Evolutionary conservation across 2,888 invertebrate genomes (phyloP).

Genomic region (Cyaniris semiargus): DNA sequence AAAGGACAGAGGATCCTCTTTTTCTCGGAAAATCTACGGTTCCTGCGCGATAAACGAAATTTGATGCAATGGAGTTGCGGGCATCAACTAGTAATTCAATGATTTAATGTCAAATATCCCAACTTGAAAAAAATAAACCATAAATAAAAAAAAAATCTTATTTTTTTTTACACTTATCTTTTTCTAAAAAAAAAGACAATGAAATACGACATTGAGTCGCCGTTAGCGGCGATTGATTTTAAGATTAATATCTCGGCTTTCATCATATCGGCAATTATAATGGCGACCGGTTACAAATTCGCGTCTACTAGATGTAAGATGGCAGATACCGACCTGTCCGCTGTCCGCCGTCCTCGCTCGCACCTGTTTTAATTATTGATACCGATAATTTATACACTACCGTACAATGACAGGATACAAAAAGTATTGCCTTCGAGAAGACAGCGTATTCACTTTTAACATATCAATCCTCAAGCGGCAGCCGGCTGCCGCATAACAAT

Average conservation of each 20-base stretch:
- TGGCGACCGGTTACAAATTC: constrained; percentile 20
- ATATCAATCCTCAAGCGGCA: too few species aligned
- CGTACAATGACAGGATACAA: neutral
- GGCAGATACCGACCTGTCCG: constrained; percentile 14
- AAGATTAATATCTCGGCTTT: constrained; percentile 13
- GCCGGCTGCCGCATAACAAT: too few species aligned
- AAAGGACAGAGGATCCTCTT: too few species aligned
- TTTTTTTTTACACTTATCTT: too few species aligned
- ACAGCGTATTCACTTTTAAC: too few species aligned
- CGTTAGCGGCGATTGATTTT: neutral
- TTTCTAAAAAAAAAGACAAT: neutral
- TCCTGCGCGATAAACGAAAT: too few species aligned
- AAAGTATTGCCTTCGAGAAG: neutral
- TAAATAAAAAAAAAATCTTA: neutral
- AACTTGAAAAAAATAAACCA: neutral
- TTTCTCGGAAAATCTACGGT: too few species aligned
- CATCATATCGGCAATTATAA: constrained; percentile 20
- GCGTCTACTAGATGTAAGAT: neutral
- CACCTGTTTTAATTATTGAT: constrained; percentile 15
- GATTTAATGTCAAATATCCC: too few species aligned
- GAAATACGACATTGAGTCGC: neutral
- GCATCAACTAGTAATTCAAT: too few species aligned
- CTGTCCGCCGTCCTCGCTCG: neutral
- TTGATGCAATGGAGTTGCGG: too few species aligned
- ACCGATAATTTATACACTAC: constrained; percentile 5